Evolutionary conservation across 2,888 invertebrate genomes (phyloP).

Genomic region (Stenodera caucasica): DNA sequence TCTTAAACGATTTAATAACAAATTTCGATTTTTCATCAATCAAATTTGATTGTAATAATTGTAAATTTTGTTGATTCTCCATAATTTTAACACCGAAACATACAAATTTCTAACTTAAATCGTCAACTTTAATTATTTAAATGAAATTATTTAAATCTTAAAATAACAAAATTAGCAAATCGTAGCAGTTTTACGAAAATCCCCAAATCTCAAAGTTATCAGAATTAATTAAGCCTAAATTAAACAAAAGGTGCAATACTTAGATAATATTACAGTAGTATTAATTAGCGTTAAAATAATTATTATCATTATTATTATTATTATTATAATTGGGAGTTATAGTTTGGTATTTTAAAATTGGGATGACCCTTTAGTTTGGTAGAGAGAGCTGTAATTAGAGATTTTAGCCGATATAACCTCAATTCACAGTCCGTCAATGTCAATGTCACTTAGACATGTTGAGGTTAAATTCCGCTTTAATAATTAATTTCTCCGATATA

Average conservation of each 20-base stretch:
- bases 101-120: not conserved
- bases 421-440: not conserved
- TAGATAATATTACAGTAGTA: no score
- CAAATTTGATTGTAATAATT: slow-evolving; percentile 4
- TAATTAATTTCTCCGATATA: not conserved
- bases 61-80: slow-evolving; percentile 13
- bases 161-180: not conserved
- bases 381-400: not conserved
- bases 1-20: slow-evolving; percentile 64
- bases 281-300: no score
- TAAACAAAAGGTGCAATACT: no score
- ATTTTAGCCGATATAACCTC: not conserved
- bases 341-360: no score
- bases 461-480: not conserved
- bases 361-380: not conserved
- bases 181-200: no score
- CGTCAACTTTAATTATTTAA: no score
- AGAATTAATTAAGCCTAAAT: no score
- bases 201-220: no score
- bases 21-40: slow-evolving; percentile 16
- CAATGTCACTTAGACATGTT: not conserved
- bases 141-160: not conserved
- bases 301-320: no score
- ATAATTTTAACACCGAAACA: not conserved
- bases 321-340: no score